Conservation (phyloP, 2,888 invertebrate genomes). For the Epicampocera succincta region DNA sequence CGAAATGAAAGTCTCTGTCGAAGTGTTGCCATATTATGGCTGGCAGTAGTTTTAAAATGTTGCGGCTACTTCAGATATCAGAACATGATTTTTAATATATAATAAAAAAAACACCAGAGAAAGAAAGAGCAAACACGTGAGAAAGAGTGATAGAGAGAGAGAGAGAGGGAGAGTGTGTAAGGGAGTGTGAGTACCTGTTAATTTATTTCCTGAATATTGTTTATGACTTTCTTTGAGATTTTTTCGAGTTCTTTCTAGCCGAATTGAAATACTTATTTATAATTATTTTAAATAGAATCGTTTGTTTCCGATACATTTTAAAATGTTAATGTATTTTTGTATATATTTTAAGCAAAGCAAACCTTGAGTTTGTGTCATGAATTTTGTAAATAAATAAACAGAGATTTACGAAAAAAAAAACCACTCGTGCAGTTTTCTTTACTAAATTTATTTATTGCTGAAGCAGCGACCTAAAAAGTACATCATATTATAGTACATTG, state of each 20-base stretch:
- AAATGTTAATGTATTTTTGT: background rate
- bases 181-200: conserved; percentile 44
- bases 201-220: conserved; percentile 25
- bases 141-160: conserved; percentile 21
- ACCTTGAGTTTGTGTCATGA: conserved; percentile 33
- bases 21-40: no score
- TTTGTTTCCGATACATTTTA: conserved; percentile 46
- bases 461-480: no score
- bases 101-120: background rate
- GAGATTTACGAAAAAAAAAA: conserved; percentile 16
- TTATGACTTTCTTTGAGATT: conserved; percentile 43
- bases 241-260: conserved; percentile 58
- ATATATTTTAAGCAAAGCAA: conserved; percentile 5
- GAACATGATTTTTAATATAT: background rate
- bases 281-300: conserved; percentile 40
- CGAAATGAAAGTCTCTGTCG: no score
- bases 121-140: no score
- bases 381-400: conserved; percentile 63
- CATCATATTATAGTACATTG: no score
- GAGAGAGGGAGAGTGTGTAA: background rate
- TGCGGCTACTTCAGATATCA: no score
- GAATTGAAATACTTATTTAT: conserved; percentile 29
- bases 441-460: background rate
- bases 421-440: background rate
- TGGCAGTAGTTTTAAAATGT: no score